phyloP scores from a whole-genome alignment of 2,797 vertebrate species.

The Sciurus carolinensis region DNA sequence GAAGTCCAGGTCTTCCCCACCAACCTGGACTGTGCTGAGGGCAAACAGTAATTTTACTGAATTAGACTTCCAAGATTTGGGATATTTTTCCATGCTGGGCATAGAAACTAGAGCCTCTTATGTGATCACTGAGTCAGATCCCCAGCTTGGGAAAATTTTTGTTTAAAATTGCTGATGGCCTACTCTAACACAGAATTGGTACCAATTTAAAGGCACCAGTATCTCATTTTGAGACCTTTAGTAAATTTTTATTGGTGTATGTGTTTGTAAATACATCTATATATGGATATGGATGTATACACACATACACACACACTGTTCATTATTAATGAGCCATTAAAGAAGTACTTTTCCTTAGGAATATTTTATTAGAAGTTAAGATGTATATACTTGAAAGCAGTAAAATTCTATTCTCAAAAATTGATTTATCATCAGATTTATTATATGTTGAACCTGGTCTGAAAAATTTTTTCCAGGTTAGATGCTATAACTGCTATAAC shows the following conservation, averaged over 20 bases:
- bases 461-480: neutral
- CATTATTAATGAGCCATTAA: constrained; percentile 57
- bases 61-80: neutral
- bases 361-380: constrained; percentile 33
- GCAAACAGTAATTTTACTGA: neutral
- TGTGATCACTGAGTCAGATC: neutral
- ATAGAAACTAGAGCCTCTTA: neutral
- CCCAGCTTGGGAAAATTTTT: neutral
- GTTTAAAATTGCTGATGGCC: neutral
- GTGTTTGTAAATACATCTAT: too few relatives aligned
- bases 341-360: constrained; percentile 51
- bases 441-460: constrained; percentile 12
- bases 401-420: constrained; percentile 36
- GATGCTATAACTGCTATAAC: neutral
- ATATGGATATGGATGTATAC: too few relatives aligned
- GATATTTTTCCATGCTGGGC: neutral
- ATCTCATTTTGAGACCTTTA: constrained; percentile 66
- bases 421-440: neutral
- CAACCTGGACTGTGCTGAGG: neutral
- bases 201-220: neutral
- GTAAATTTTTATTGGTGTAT: constrained; percentile 15
- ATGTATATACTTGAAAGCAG: neutral
- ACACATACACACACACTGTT: neutral
- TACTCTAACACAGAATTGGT: constrained; percentile 22
- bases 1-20: rapidly evolving